Evolutionary conservation across 2,113 vertebrate genomes (phyloP).

Genomic region (Oryzias javanicus): DNA sequence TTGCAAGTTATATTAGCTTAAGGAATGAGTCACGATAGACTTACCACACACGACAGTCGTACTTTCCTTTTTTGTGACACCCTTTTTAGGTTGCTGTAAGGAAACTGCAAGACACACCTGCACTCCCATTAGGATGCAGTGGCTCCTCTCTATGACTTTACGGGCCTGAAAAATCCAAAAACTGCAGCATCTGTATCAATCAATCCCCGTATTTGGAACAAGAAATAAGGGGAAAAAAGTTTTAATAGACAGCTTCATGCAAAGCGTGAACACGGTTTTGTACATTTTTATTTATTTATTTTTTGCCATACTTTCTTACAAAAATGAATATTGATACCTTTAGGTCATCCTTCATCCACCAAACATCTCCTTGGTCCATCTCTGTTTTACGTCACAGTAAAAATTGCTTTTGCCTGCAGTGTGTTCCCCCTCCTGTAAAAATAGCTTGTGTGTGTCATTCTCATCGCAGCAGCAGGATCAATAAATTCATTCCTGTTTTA

Average conservation of each 20-base stretch:
- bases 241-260: too few relatives aligned
- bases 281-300: not conserved
- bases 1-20: too few relatives aligned
- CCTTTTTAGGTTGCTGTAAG: too few relatives aligned
- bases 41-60: too few relatives aligned
- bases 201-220: not conserved
- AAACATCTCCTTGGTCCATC: slow-evolving; percentile 2
- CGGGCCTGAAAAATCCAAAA: too few relatives aligned
- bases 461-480: slow-evolving; percentile 71
- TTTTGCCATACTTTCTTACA: not conserved
- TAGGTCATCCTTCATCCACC: slow-evolving; percentile 4
- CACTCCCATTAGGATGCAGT: too few relatives aligned
- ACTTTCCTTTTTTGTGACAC: too few relatives aligned
- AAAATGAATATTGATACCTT: too few relatives aligned
- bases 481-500: slow-evolving; percentile 77
- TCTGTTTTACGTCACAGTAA: slow-evolving; percentile 61
- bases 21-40: too few relatives aligned
- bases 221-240: not conserved
- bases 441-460: slow-evolving; percentile 76
- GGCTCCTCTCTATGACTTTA: too few relatives aligned
- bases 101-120: too few relatives aligned
- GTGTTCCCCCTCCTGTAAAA: slow-evolving; percentile 72
- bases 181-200: too few relatives aligned
- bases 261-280: not conserved
- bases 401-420: slow-evolving; percentile 65